These are phyloP conservation scores for Menidia beryllina DNA, from an alignment of 2,113 vertebrate species.

Conservation along the genomic window DNA sequence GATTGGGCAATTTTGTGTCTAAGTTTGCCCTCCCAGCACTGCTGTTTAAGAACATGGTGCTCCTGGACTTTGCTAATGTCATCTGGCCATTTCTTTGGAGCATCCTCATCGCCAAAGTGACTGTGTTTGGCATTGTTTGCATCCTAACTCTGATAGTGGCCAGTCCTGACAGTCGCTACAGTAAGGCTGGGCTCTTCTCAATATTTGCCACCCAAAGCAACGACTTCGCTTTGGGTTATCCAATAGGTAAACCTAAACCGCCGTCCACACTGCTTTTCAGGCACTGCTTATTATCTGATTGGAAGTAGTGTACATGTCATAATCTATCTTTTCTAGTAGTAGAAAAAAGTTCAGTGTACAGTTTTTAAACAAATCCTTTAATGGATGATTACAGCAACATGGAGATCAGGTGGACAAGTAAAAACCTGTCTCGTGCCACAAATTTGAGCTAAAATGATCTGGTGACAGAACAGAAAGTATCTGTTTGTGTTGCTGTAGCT, in stretches of 20 bases:
- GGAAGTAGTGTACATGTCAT: no score
- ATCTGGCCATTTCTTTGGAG: constrained; percentile 96
- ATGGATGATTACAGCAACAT: neutral
- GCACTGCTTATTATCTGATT: neutral
- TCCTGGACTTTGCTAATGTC: constrained; percentile 93
- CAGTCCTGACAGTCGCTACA: constrained; percentile 88
- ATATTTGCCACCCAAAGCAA: constrained; percentile 99
- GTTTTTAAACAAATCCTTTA: neutral
- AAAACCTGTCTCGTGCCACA: neutral
- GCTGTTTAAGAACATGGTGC: constrained; percentile 98
- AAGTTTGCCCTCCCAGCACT: constrained; percentile 96
- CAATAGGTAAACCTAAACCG: constrained; percentile 88
- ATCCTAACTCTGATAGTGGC: constrained; percentile 90
- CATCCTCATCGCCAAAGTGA: constrained; percentile 92
- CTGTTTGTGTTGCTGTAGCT: neutral
- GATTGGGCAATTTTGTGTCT: constrained; percentile 95
- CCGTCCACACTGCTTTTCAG: neutral
- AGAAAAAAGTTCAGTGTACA: no score
- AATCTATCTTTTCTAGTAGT: no score
- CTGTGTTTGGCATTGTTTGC: constrained; percentile 91
- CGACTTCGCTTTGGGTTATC: constrained; percentile 97
- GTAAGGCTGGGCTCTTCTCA: constrained; percentile 96
- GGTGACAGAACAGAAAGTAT: neutral
- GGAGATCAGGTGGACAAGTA: neutral
- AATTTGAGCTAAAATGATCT: neutral